Percentiles rank a stretch among this genome's conserved stretches.
Conservation (phyloP, 1,140 invertebrate genomes). For the Drosophila parabipectinata region DNA sequence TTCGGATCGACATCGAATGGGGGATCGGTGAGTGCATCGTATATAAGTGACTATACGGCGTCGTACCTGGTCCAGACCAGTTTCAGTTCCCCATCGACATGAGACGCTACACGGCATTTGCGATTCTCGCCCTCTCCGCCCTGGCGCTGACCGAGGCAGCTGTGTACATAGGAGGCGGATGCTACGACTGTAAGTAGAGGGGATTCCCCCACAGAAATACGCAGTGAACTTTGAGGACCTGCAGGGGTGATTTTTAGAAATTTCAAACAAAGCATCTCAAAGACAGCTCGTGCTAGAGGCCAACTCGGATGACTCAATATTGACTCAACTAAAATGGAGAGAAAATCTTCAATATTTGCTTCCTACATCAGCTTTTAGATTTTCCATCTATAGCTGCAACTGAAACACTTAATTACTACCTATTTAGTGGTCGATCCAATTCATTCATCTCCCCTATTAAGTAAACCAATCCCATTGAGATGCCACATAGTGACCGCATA, state of each 20-base stretch:
- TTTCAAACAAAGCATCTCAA: too few species aligned
- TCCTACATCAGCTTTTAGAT: too few species aligned
- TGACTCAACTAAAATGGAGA: too few species aligned
- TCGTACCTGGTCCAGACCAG: constrained; percentile 54
- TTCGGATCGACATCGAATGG: background rate
- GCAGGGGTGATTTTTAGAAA: too few species aligned
- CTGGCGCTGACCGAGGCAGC: constrained; percentile 57
- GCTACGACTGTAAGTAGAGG: constrained; percentile 65
- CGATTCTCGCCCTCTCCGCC: constrained; percentile 41
- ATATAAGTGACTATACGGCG: constrained; percentile 57
- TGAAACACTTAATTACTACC: background rate
- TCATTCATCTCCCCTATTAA: constrained; percentile 1
- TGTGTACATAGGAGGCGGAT: constrained; percentile 69
- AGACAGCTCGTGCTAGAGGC: too few species aligned
- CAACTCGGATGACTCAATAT: too few species aligned
- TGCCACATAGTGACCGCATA: constrained; percentile 17
- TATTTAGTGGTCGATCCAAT: background rate
- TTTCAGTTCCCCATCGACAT: constrained; percentile 39
- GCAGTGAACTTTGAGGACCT: background rate
- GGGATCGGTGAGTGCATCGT: constrained; percentile 18
- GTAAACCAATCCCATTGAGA: constrained; percentile 1
- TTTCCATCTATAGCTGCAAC: background rate
- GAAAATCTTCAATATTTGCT: too few species aligned
- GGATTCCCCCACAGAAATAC: background rate
- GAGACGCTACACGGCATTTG: constrained; percentile 45